Evolutionary conservation across 2,113 vertebrate genomes (phyloP), one percentile per base, ranked within the genome.

Genomic region (Nematolebias whitei): DNA sequence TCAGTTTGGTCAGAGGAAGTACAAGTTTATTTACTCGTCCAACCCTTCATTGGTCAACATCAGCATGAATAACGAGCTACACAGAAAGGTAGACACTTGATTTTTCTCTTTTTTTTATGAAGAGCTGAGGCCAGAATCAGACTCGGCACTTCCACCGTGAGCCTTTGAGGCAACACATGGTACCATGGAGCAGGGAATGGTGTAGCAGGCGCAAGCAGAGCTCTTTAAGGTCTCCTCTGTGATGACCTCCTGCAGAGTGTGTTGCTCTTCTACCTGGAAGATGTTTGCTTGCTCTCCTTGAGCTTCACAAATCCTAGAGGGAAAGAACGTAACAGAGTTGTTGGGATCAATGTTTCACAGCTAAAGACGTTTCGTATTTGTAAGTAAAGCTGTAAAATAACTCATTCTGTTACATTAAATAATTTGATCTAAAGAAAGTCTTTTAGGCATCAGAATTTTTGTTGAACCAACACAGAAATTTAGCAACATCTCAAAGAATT

Each of bases 241-340:
- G 52, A 99, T 87, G 3, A 97, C 95, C 47, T 92, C 92, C 80
- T 93, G 94, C 74, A 98, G 90, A 24, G 94, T 91, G 63, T 96
- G 94, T 76, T 96, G 87, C 79, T 95, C 95, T 79, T 98, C 98
- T 85, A 98, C 92, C 82, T 98, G 93, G 91, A 99, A 99, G 89
- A 98, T 88, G 86, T 96, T 95, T 56, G 92, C 88, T 79, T 97
- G 94, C 73, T 97, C 98, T 12, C 90, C 91, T 80, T 93, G 91
- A 1, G 93, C 94, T 15, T 98, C 96, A 2, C 96, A 96, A 90
- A 99, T 98, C 82, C 97, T 99, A 20, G 14, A 1, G 1, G 14
- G 20, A 14, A 16, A 12, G 19, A 4, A 44, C 12, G 11, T 45
- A 47, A 32, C 11, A 0, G 23, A 5, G 1, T n/a, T 1, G 9